Evolutionary conservation across 1,140 invertebrate species (phyloP).

Genomic region (Sipha flava): DNA sequence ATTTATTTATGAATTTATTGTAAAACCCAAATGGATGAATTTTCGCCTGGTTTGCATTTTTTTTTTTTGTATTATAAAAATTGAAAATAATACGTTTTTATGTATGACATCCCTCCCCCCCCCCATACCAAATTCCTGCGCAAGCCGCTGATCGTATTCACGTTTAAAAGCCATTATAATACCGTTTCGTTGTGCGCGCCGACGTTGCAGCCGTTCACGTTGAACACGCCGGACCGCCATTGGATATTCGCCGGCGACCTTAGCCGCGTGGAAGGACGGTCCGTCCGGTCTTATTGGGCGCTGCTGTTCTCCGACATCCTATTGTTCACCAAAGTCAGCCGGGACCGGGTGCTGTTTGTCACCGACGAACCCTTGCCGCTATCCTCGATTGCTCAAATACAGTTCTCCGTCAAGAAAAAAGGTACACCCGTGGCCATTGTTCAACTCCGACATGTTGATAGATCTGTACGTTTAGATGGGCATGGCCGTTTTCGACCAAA

Average conservation of each 20-base stretch:
- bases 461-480: no score
- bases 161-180: neutral
- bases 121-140: no score
- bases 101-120: no score
- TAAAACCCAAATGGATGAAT: no score
- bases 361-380: slow-evolving; percentile 74
- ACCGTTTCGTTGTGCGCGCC: neutral
- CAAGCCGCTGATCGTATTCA: no score
- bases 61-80: no score
- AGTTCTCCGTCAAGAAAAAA: slow-evolving; percentile 75
- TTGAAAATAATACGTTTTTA: no score
- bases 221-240: slow-evolving; percentile 69
- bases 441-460: no score
- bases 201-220: slow-evolving; percentile 59
- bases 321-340: slow-evolving; percentile 72
- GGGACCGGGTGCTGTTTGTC: slow-evolving; percentile 73
- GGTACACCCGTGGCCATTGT: no score
- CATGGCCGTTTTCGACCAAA: no score
- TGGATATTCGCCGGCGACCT: slow-evolving; percentile 81
- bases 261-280: slow-evolving; percentile 68
- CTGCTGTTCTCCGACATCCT: slow-evolving; percentile 72
- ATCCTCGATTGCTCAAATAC: slow-evolving; percentile 65
- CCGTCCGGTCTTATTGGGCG: slow-evolving; percentile 71
- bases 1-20: no score
- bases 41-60: no score